Conservation (phyloP, 2,888 invertebrate genomes). For the Cheilosia vulpina region DNA sequence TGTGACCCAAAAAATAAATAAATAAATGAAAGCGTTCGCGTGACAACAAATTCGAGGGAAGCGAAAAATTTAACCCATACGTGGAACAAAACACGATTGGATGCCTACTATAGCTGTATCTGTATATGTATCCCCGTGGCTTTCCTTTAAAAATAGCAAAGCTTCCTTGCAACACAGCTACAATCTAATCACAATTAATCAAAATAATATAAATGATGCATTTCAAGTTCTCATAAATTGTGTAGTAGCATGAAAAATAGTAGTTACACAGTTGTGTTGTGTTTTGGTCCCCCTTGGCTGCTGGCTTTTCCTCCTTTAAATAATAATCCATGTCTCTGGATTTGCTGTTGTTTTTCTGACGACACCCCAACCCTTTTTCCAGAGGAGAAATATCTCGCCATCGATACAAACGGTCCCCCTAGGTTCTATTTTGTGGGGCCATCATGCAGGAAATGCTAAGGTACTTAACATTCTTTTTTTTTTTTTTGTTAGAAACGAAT, state of each 20-base stretch:
- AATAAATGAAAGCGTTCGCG: constrained; percentile 53
- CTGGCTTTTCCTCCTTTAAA: constrained; percentile 32
- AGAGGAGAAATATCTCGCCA: constrained; percentile 31
- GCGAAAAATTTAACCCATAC: constrained; percentile 57
- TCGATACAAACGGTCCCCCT: constrained; percentile 33
- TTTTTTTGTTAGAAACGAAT: constrained; percentile 20
- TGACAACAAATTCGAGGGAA: constrained; percentile 31
- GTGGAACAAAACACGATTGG: constrained; percentile 46
- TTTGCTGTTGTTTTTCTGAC: constrained; percentile 16
- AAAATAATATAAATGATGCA: constrained; percentile 71
- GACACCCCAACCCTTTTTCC: constrained; percentile 59
- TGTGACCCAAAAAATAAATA: constrained; percentile 64
- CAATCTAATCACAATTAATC: constrained; percentile 73
- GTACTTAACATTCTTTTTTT: constrained; percentile 66
- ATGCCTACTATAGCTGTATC: neutral
- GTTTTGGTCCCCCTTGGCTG: constrained; percentile 38
- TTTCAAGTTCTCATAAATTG: constrained; percentile 67
- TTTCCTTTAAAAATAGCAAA: constrained; percentile 55
- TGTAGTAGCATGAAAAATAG: constrained; percentile 47
- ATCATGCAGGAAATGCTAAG: constrained; percentile 48
- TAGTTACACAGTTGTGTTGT: constrained; percentile 51
- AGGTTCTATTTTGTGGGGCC: constrained; percentile 33
- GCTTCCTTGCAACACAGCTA: constrained; percentile 30
- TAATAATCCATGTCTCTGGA: constrained; percentile 55
- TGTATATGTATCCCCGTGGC: neutral